Base-by-base conservation (phyloP, 2,797 vertebrate species). In the Selene dorsalis region DNA sequence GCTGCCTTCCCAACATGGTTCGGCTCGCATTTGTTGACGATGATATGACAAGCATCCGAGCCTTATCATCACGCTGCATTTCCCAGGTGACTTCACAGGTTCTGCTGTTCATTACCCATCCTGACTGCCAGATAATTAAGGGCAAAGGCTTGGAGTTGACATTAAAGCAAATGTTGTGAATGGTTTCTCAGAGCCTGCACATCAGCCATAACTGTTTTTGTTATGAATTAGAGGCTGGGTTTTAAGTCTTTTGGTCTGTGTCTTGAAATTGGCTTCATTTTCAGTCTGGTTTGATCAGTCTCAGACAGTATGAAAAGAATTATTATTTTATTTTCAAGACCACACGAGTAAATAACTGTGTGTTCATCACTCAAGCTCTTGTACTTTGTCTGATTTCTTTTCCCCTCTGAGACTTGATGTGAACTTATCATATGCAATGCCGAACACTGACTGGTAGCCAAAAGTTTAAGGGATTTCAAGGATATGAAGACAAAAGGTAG, bases 31-130 rank as follows among this genome's bases (percentile, higher is more conserved):
- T 85, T 81, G 81, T 83, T 76, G 85, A 68, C 20, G 67, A 22
- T 45, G 65, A 75, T 79, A 55, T 60, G 66, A 84, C 69, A 78
- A 80, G 48, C 66, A 22, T 78, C 62, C 20, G 32, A 13, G 55
- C 52, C 73, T 73, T 71, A 53, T 75, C 67, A 60, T 65, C 50
- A 22, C 16, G 41, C 73, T 38, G 50, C 75, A 71, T 87, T 84
- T 84, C 84, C 77, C 81, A 38, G 75, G 55, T 78, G 84, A 79
- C 73, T 79, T 68, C 53, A 59, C 45, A 59, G 74, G 69, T 69
- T 75, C 48, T 28, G 58, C 62, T 77, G 80, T 85, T 92, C 83
- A 84, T 90, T 90, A 88, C 70, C 56, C 35, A 4, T 59, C 69
- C 32, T 35, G 75, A 39, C 80, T 79, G 73, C 32, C 39, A 48